Conservation (phyloP, 2,888 invertebrate species). For the Idaea aversata region DNA sequence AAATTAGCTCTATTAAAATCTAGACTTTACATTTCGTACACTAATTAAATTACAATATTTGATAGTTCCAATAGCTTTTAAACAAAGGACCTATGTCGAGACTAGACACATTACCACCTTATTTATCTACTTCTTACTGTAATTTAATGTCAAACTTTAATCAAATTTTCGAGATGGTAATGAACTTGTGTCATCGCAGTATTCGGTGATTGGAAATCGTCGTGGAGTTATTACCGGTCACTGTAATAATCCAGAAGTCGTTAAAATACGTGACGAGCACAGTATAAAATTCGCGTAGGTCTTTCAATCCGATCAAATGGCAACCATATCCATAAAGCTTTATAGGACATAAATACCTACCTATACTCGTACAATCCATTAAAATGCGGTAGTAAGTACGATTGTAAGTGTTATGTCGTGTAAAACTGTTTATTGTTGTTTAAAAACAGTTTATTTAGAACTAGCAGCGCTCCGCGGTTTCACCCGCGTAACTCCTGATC, state of each 20-base stretch:
- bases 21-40: too few species aligned
- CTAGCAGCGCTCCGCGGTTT: too few species aligned
- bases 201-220: neutral
- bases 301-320: conserved; percentile 1
- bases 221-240: neutral
- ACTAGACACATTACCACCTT: too few species aligned
- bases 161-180: neutral
- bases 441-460: conserved; percentile 7
- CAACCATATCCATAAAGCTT: neutral
- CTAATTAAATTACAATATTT: too few species aligned
- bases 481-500: too few species aligned
- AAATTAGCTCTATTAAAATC: too few species aligned
- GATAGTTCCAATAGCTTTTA: too few species aligned
- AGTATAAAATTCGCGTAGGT: conserved; percentile 1
- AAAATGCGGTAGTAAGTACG: neutral
- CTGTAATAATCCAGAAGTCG: neutral
- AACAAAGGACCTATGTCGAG: too few species aligned
- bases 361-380: neutral
- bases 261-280: neutral
- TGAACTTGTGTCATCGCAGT: neutral
- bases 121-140: too few species aligned
- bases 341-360: neutral
- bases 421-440: conserved; percentile 4
- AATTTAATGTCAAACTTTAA: neutral
- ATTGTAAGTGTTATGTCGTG: conserved; percentile 7